Evolutionary conservation across 2,888 invertebrate species (phyloP).

Genomic region (Papilio demoleus): DNA sequence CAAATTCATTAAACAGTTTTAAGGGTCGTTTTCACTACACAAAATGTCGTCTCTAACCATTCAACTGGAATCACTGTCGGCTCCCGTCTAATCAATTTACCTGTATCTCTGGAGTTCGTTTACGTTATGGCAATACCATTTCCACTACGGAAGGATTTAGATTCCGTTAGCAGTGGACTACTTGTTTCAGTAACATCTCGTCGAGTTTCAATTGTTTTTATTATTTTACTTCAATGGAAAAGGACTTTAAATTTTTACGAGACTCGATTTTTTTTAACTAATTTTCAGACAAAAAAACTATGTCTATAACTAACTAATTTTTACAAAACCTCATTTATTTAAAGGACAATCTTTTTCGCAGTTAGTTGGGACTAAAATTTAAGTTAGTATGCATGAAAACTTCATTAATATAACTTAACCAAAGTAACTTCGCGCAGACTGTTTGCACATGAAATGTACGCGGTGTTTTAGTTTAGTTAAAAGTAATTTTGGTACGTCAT

Average conservation of each 20-base stretch:
- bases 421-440: conserved; percentile 14
- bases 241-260: background rate
- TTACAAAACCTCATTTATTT: background rate
- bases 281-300: no score
- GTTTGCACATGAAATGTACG: conserved; percentile 10
- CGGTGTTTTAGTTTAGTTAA: conserved; percentile 5
- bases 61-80: background rate
- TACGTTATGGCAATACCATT: background rate
- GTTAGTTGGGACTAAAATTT: conserved; percentile 4
- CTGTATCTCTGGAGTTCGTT: conserved; percentile 4
- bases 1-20: background rate
- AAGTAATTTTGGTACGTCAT: conserved; percentile 1
- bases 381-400: conserved; percentile 32
- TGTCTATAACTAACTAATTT: background rate
- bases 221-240: background rate
- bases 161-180: background rate
- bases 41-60: conserved; percentile 3
- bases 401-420: conserved; percentile 24
- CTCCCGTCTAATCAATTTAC: conserved; percentile 1
- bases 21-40: background rate
- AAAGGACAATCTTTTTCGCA: conserved; percentile 11
- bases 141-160: conserved; percentile 16
- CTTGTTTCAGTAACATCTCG: background rate
- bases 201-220: background rate
- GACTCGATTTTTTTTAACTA: no score